Evolutionary conservation across 2,113 vertebrate genomes (phyloP).

Genomic region (Zapus hudsonius): DNA sequence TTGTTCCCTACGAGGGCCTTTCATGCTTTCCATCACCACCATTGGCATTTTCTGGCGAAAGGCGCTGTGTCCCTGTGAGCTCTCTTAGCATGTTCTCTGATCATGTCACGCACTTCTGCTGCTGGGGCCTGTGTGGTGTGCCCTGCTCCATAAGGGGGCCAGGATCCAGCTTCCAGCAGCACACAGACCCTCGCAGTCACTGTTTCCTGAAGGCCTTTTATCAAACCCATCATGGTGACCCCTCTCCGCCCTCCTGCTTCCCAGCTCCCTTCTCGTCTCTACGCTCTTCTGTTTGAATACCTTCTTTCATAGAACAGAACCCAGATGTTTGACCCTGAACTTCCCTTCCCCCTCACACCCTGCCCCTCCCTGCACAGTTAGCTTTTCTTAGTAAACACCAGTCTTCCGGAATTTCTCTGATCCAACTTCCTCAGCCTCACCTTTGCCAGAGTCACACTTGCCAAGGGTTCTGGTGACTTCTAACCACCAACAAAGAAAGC

Average conservation of each 20-base stretch:
- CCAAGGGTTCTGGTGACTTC: slow-evolving; percentile 40
- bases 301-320: not conserved
- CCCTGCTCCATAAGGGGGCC: not conserved
- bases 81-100: not conserved
- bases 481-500: not conserved
- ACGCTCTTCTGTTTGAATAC: slow-evolving; percentile 8
- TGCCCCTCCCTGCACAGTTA: slow-evolving; percentile 48
- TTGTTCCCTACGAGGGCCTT: not conserved
- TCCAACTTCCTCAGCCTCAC: slow-evolving; percentile 50
- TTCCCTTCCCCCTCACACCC: not conserved
- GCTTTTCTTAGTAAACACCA: slow-evolving; percentile 55
- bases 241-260: not conserved
- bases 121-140: not conserved
- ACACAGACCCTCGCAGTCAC: not conserved
- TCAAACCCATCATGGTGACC: not conserved
- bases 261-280: not conserved
- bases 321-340: slow-evolving; percentile 38
- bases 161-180: not conserved
- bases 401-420: slow-evolving; percentile 61
- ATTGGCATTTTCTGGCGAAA: too few species aligned
- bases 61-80: not conserved
- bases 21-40: not conserved
- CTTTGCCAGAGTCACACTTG: slow-evolving; percentile 47
- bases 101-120: not conserved
- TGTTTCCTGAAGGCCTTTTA: not conserved